Evolutionary conservation across 2,888 invertebrate genomes (phyloP), one percentile per base, ranked within the genome.

Genomic region (Xiphydria camelus): DNA sequence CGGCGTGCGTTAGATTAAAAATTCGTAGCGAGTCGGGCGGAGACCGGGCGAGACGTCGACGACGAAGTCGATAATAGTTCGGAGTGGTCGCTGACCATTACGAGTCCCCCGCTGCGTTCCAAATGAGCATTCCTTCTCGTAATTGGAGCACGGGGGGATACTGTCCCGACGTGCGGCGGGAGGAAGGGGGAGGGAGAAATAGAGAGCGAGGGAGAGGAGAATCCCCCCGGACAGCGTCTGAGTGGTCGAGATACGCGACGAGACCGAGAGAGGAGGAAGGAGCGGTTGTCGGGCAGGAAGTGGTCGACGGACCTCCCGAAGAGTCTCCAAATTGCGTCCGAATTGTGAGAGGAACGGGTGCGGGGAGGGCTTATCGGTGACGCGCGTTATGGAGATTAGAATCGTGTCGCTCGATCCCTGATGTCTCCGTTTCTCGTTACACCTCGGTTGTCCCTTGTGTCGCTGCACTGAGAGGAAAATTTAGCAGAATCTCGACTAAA

Each of bases 101-200:
- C 51, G 50, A 41, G 59, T 57, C 61, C 62, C 67, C 66, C 49
- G 62, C 49, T 54, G 62, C 47, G 61, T 61, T 51, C 57, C 62
- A 68, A 70, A 70, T 70, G 69, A 70, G 68, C 69, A 70, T 70
- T 70, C 70, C 69, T 62, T 50, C 59, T 60, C 57, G 68, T 70
- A 70, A 70, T 70, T 70, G 70, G 66, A 68, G 67, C 68, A 60
- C 62, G 57, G 54, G 57, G 61, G 59, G 55, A 60, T 49, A 56
- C 48, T 40, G 36, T 48, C 38, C 40, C 46, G 51, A 51, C 49
- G 53, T 21, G 17, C 15, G 23, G 33, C 15, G 22, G 32, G n/a
- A 18, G 25, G 26, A 40, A 25, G 25, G 22, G 18, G 14, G 22
- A 26, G 19, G 23, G 20, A 12, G 31, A 22, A 35, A 25, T 31